Evolutionary conservation across 1,140 invertebrate species (phyloP), one percentile per base, ranked within the genome.

Genomic region (Gonatopus flavifemur): DNA sequence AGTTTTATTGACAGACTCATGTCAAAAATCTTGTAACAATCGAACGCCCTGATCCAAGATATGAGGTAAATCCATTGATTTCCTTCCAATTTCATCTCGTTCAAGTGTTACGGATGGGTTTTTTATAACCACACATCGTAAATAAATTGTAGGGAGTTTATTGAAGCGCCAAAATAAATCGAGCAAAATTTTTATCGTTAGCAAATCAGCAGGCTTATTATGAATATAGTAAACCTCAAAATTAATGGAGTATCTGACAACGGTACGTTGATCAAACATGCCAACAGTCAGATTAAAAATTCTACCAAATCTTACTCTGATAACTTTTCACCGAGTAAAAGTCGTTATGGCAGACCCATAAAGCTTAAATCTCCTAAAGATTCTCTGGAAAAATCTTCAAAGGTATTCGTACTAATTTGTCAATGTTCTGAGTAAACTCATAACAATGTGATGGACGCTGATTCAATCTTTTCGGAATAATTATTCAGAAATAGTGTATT

Each of bases 261-360:
- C n/a, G n/a, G 12, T 35, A 39, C 16, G 15, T 38, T 5, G 18
- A 20, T 1, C 10, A 19, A n/a, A 24, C 30, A 4, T 37, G 3
- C 37, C 44, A 28, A 18, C 15, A 40, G 7, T 35, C 15, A 18
- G 35, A 36, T 19, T 2, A 15, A 37, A 1, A 20, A 59, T 30
- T 37, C 10, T 5, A 28, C 30, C 0, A 13, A 13, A 25, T 10
- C 10, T 3, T 22, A 50, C n/a, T 45, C 0, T 18, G 51, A 19
- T 19, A 45, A 25, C 6, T 39, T 2, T 18, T 28, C 24, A 9
- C 40, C 44, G 7, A 33, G 42, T 24, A 55, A 19, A 30, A 62
- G 60, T 33, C 60, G 59, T 46, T 62, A 62, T 32, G 60, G 60
- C 10, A 62, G 60, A 46, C 49, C 22, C 3, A 58, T 62, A 38